A percentile compares a stretch with the other conserved stretches of the same genome.
phyloP scores from a whole-genome alignment of 2,113 vertebrate genomes.

The Platycercus adscitus region DNA sequence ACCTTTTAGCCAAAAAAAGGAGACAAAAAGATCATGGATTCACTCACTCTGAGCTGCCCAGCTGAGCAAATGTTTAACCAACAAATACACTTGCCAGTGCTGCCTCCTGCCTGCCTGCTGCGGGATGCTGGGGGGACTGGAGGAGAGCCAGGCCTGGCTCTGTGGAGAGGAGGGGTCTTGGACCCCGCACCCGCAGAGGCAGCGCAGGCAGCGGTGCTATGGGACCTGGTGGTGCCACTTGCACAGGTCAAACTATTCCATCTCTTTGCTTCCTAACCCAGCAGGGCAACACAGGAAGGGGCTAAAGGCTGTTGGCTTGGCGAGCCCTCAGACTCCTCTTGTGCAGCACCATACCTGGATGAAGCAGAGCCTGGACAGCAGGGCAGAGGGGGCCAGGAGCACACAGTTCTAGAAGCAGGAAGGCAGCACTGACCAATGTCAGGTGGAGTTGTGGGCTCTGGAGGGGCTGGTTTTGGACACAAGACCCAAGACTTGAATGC shows the following conservation, averaged over 20 bases:
- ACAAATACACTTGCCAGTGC: not conserved
- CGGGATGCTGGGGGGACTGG: not conserved
- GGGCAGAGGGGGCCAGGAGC: not conserved
- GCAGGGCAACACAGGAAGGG: fast-evolving
- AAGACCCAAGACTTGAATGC: not conserved
- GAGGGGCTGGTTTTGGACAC: fast-evolving
- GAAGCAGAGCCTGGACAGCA: not conserved
- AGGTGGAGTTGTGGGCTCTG: not conserved
- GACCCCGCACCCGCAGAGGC: not conserved
- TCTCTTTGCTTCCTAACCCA: not conserved
- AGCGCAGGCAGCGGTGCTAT: not conserved
- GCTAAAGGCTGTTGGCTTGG: not conserved
- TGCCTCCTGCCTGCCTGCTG: not conserved
- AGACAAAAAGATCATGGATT: not conserved
- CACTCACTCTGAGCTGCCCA: not conserved
- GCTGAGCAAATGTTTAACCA: not conserved
- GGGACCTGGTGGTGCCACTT: not conserved
- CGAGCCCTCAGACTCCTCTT: not conserved
- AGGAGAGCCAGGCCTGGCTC: not conserved
- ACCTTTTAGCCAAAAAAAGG: constrained; percentile 18
- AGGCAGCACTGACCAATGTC: fast-evolving
- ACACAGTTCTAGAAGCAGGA: not conserved
- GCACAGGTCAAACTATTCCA: fast-evolving
- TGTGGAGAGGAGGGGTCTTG: not conserved
- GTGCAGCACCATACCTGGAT: not conserved